These are phyloP conservation scores for Lissonota sp. DNA, from an alignment of 2,888 invertebrate species.

Conservation along the genomic window DNA sequence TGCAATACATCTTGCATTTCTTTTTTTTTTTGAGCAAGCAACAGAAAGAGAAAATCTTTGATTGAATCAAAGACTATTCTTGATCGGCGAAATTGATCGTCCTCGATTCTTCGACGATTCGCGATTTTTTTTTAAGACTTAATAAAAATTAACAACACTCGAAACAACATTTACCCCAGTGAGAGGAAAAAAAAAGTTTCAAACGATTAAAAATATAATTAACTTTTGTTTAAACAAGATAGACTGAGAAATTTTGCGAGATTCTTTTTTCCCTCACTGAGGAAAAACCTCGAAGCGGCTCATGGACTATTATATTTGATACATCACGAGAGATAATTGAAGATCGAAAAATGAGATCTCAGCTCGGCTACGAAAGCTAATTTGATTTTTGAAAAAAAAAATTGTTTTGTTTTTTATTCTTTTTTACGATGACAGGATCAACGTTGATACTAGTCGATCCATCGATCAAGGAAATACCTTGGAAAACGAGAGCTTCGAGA, in stretches of 20 bases:
- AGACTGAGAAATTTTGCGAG: neutral
- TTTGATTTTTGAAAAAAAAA: too few relatives aligned
- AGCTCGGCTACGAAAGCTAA: conserved; percentile 15
- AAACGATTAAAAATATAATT: neutral
- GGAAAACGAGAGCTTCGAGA: conserved; percentile 80
- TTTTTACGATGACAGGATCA: too few relatives aligned
- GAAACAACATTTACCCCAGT: conserved; percentile 4
- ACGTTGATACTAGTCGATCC: too few relatives aligned
- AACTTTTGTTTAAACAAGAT: too few relatives aligned
- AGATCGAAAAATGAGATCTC: conserved; percentile 35
- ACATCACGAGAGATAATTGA: conserved; percentile 17
- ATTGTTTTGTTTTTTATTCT: too few relatives aligned
- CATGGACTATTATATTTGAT: neutral
- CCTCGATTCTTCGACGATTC: neutral
- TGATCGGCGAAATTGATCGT: neutral
- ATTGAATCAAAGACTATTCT: neutral
- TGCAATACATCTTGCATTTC: too few relatives aligned
- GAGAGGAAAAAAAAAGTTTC: neutral
- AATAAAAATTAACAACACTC: conserved; percentile 29
- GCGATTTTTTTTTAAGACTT: too few relatives aligned
- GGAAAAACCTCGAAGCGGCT: conserved; percentile 12
- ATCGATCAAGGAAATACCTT: conserved; percentile 76
- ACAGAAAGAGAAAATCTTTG: neutral
- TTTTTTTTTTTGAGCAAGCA: conserved; percentile 31
- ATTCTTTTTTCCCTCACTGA: conserved; percentile 1